A percentile compares a stretch with the other conserved stretches of the same genome.
These are phyloP conservation scores for Terebella lapidaria DNA, from an alignment of 2,888 invertebrate genomes.

Conservation along the genomic window DNA sequence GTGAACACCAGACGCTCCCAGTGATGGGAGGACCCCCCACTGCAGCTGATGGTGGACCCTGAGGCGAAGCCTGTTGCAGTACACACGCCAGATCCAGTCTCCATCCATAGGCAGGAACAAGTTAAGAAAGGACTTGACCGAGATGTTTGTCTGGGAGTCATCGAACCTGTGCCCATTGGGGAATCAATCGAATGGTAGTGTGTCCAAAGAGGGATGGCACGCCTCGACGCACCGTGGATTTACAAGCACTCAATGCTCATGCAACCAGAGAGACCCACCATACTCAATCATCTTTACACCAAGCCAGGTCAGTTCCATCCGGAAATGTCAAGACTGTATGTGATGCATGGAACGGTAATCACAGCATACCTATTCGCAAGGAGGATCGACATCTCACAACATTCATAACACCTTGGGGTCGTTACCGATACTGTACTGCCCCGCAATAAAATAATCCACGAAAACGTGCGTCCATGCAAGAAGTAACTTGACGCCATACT, in stretches of 20 bases:
- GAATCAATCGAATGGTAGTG: slow-evolving; percentile 14
- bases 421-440: slow-evolving; percentile 12
- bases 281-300: slow-evolving; percentile 26
- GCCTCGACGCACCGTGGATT: slow-evolving; percentile 25
- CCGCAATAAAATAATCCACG: too few species aligned
- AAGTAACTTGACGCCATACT: too few species aligned
- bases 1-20: slow-evolving; percentile 16
- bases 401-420: slow-evolving; percentile 26
- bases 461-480: too few species aligned
- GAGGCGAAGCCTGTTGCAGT: slow-evolving; percentile 14
- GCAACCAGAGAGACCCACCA: slow-evolving; percentile 27
- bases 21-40: slow-evolving; percentile 18
- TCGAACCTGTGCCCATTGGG: slow-evolving; percentile 17
- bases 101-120: slow-evolving; percentile 18
- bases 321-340: neutral
- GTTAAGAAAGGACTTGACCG: slow-evolving; percentile 17
- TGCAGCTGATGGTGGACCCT: slow-evolving; percentile 17
- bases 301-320: slow-evolving; percentile 26
- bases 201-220: neutral
- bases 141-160: slow-evolving; percentile 19
- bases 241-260: slow-evolving; percentile 29
- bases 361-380: slow-evolving; percentile 1
- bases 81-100: slow-evolving; percentile 19
- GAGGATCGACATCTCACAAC: slow-evolving; percentile 18
- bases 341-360: slow-evolving; percentile 2